Evolutionary conservation across 1,140 invertebrate genomes (phyloP).

Genomic region (Trigoniulus corallinus): DNA sequence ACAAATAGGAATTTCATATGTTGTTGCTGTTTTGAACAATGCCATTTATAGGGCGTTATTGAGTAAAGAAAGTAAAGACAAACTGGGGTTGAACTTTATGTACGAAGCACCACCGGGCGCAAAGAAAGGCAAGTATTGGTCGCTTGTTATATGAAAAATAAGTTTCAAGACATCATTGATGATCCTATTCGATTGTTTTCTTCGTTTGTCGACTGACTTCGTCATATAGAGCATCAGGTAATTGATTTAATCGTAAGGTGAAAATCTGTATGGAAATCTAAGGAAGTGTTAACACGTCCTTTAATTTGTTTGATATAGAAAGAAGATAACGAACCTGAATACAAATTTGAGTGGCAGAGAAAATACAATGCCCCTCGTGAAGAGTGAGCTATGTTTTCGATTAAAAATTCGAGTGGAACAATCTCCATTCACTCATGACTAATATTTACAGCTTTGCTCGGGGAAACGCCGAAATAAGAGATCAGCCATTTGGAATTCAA

Average conservation of each 20-base stretch:
- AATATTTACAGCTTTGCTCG: conserved; percentile 61
- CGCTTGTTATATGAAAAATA: no score
- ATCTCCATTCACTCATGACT: neutral
- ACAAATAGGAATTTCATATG: no score
- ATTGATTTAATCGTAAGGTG: neutral
- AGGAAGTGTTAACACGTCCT: neutral
- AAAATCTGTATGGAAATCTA: neutral
- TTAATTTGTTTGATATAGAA: conserved; percentile 37
- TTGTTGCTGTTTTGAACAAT: no score
- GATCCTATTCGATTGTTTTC: neutral
- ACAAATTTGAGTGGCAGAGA: conserved; percentile 98
- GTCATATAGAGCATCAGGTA: neutral
- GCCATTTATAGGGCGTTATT: conserved; percentile 55
- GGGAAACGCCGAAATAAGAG: conserved; percentile 85
- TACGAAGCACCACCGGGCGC: conserved; percentile 98
- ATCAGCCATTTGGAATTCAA: conserved; percentile 97
- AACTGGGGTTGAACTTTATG: conserved; percentile 98
- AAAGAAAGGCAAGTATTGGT: conserved; percentile 56
- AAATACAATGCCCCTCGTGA: conserved; percentile 98
- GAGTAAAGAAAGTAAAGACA: conserved; percentile 96
- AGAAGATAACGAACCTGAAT: conserved; percentile 82
- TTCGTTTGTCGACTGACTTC: no score
- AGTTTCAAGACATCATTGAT: neutral
- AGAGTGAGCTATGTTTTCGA: conserved; percentile 29
- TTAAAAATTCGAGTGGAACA: neutral